A percentile compares a stretch with the other conserved stretches of the same genome.
These are phyloP conservation scores for Theristicus caerulescens DNA, from an alignment of 2,113 vertebrate species.

Conservation along the genomic window DNA sequence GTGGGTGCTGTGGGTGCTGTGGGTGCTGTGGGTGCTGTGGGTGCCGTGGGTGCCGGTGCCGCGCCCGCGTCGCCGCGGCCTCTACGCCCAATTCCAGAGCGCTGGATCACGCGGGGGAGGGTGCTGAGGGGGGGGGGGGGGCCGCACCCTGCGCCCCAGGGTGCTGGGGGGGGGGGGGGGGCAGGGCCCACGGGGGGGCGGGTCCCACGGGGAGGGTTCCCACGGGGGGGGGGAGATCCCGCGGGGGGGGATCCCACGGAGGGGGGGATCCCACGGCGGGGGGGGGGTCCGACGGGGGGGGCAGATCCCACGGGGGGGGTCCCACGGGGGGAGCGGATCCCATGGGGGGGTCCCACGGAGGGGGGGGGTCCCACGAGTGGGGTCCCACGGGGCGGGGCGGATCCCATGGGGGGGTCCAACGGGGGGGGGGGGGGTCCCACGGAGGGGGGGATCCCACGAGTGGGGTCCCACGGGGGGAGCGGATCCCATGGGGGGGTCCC, in stretches of 20 bases:
- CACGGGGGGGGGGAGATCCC: not conserved
- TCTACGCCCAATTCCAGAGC: not conserved
- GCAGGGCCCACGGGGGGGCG: not conserved
- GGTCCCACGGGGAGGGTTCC: not conserved
- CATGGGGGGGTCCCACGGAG: too few species aligned
- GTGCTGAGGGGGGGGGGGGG: not conserved
- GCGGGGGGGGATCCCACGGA: too few species aligned
- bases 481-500: too few species aligned
- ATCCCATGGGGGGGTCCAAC: too few species aligned
- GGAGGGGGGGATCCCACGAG: too few species aligned
- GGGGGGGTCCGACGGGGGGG: not conserved
- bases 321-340: not conserved
- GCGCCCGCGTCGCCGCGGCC: not conserved
- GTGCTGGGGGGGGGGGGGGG: not conserved
- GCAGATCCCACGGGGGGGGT: too few species aligned
- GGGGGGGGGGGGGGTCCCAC: too few species aligned
- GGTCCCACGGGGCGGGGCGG: too few species aligned
- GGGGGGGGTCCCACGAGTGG: too few species aligned
- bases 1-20: too few species aligned
- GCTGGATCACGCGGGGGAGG: not conserved
- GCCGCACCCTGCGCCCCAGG: not conserved
- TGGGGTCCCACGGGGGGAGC: too few species aligned
- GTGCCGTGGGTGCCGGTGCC: not conserved
- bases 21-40: not conserved
- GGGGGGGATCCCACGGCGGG: too few species aligned